Base-by-base conservation (phyloP, 37 sponge, comb jelly and placozoan species). In the Haliclona indistincta region DNA sequence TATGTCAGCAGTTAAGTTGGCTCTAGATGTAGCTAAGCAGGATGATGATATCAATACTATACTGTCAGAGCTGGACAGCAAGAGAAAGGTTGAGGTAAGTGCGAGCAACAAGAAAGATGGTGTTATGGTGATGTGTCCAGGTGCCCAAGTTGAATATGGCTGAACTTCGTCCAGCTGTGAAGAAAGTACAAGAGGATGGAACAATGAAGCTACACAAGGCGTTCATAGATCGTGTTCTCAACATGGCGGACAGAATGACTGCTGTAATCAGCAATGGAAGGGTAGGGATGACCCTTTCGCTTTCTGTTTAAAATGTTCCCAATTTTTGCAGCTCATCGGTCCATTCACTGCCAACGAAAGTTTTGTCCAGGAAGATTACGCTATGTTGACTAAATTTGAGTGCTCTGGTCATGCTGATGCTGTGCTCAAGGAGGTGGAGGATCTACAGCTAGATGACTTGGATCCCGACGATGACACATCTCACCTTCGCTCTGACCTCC, bases 381-480 rank as follows among this genome's bases (percentile, higher is more conserved):
- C 34, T 17, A 64, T 81, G 69, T 66, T 87, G 64, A 65, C 41
- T 4, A 11, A 54, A 36, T 42, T 81, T 60, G 88, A 87, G 64
- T 49, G 42, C 3, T 33, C 41, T 52, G 5, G 51, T 22, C 64
- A 87, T 53, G 77, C 76, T 19, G 29, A 56, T 0, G 56, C 15
- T 34, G 40, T 88, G 19, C 26, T 65, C 29, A 38, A 54, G 33
- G 20, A 17, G 1, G 79, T 88, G 33, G 56, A 20, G 40, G 73
- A 42, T 8, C 1, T 88, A 54, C 68, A 35, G 19, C 20, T 88
- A 28, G 60, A 20, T 17, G 63, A 44, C 22, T 5, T 86, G 40
- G 61, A 75, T 15, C 79, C 91, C 13, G 91, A 91, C 64, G 77
- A 77, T 41, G 91, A 91, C 68, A 91, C 91, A 15, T 8, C 73